A percentile compares a stretch with the other conserved stretches of the same genome.
phyloP scores from a whole-genome alignment of 2,888 invertebrate genomes.

The Acanthosepion pharaonis region DNA sequence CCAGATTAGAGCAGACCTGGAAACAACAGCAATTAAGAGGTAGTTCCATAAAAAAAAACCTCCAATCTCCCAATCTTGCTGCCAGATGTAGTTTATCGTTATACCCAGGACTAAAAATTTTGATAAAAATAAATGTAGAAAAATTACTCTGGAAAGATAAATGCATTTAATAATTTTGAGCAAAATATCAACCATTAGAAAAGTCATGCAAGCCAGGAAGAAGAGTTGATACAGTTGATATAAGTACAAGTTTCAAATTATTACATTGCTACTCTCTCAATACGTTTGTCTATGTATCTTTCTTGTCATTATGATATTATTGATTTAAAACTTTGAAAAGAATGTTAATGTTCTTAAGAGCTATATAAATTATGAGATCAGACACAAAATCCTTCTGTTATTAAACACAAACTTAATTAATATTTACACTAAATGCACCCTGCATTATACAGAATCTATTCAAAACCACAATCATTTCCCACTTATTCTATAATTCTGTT shows the following conservation, averaged over 20 bases:
- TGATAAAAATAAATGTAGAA: no score
- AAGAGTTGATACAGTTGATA: no score
- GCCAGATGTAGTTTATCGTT: no score
- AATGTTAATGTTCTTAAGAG: neutral
- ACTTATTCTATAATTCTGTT: neutral
- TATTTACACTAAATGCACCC: no score
- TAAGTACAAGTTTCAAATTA: neutral
- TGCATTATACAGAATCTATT: no score
- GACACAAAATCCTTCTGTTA: neutral
- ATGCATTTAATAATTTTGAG: neutral
- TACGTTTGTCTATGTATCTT: neutral
- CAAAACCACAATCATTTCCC: neutral
- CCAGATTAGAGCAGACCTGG: no score
- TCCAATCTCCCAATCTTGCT: no score
- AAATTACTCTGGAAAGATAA: no score
- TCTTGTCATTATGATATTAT: neutral
- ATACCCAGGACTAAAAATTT: no score
- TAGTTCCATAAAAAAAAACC: no score
- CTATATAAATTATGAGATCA: neutral
- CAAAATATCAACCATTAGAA: neutral
- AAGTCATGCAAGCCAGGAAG: neutral
- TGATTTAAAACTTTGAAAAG: neutral
- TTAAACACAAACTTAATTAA: no score
- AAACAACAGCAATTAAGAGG: no score
- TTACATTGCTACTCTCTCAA: neutral